Base-by-base conservation (phyloP, 92 coral and sea anemone genomes). In the Palythoa grandiflora region DNA sequence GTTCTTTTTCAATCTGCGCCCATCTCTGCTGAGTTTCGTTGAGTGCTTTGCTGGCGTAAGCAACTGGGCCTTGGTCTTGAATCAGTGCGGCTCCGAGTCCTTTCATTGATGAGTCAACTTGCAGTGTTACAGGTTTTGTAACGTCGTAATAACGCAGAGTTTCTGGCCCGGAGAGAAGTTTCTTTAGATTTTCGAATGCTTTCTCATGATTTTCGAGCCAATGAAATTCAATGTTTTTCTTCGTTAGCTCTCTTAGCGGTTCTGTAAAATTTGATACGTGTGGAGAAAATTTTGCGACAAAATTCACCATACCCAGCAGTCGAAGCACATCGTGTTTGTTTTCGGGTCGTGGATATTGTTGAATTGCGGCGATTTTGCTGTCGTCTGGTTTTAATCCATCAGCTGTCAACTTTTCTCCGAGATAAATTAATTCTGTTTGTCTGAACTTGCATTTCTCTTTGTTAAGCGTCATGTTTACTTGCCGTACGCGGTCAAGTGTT, bases 251-350 rank as follows among this genome's bases (percentile, higher is more conserved):
- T 75, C 96, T 21, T 6, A 90, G 90, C 10, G 91, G 93, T 16
- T 88, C 88, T 21, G 93, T 84, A 1, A 87, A 70, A 48, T 89
- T 84, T 0, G 91, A 89, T 7, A 89, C 74, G 5, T 85, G 39
- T 4, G 93, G 91, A 3, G 92, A 51, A 53, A 93, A 91, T 40
- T 93, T 93, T 1, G 96, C 87, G 20, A 90, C 77, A 60, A 90
- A 92, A 50, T 90, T 92, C 36, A 90, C 90, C 91, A 92, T 92
- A 16, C 96, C 93, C 9, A 93, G 61, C 0, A 93, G 83, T 21
- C 92, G 63, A 1, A 79, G 90, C 8, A 93, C 83, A 55, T 93
- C 96, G 14, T 88, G 96, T 89, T 78, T 91, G 91, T 21, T 73
- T 61, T 87, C 83, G 4, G 93, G 92, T 79, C 37, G 73, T 1